Percentiles rank a stretch among this genome's conserved stretches.
Evolutionary conservation across 1,140 invertebrate species (phyloP).

Genomic region (Drosophila malerkotliana): DNA sequence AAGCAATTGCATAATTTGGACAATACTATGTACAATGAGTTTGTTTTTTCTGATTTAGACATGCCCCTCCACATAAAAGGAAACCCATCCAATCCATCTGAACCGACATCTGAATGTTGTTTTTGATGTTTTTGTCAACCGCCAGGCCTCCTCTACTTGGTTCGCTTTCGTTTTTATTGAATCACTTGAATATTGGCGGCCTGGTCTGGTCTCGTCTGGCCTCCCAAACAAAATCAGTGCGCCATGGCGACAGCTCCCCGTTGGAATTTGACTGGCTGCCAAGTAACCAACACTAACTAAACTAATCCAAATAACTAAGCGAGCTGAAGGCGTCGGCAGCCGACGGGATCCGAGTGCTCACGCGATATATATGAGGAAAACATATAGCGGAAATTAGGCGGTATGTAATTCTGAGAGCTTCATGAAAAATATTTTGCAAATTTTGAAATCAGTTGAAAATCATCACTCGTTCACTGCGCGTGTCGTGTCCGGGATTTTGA

Average conservation of each 20-base stretch:
- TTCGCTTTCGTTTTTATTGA: conserved; percentile 70
- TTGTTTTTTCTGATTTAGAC: conserved; percentile 27
- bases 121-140: conserved; percentile 57
- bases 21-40: conserved; percentile 16
- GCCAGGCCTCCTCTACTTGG: conserved; percentile 60
- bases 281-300: conserved; percentile 46
- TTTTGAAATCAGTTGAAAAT: conserved; percentile 76
- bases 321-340: background rate
- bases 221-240: conserved; percentile 50
- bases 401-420: conserved; percentile 40
- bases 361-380: conserved; percentile 60
- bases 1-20: conserved; percentile 15
- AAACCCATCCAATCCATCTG: conserved; percentile 49
- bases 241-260: conserved; percentile 66
- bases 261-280: conserved; percentile 68
- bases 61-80: conserved; percentile 55
- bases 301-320: conserved; percentile 15
- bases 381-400: conserved; percentile 57
- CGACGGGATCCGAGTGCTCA: conserved; percentile 56
- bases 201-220: background rate
- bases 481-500: conserved; percentile 9
- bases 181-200: conserved; percentile 32
- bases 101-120: background rate
- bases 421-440: conserved; percentile 59
- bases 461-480: conserved; percentile 54